Evolutionary conservation across 2,113 vertebrate species (phyloP).

Genomic region (Carassius auratus): DNA sequence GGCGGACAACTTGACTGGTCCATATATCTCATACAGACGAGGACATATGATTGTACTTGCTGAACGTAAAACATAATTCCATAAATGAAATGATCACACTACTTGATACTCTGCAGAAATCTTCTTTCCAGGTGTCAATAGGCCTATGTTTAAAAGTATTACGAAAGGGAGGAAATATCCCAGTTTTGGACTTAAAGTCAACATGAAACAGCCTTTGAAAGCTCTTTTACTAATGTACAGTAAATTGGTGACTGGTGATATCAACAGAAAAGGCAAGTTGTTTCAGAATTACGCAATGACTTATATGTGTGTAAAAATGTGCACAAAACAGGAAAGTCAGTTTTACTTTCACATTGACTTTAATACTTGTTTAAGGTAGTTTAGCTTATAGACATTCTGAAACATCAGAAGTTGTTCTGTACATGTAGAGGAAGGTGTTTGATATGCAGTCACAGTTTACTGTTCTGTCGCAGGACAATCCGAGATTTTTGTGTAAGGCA

Average conservation of each 20-base stretch:
- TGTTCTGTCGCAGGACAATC: constrained; percentile 10
- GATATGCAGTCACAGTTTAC: constrained; percentile 42
- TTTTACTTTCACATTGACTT: not conserved
- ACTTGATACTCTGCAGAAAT: not conserved
- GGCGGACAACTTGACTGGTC: constrained; percentile 89
- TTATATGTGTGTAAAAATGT: not conserved
- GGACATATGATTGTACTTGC: constrained; percentile 74
- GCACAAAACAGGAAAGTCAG: not conserved
- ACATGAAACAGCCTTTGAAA: not conserved
- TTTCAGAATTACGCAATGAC: not conserved
- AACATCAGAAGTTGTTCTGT: constrained; percentile 9
- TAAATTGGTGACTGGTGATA: not conserved
- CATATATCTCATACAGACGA: constrained; percentile 83
- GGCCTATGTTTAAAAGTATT: not conserved
- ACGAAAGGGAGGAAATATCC: not conserved
- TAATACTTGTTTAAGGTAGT: not conserved
- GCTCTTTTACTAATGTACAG: not conserved
- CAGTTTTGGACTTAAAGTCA: not conserved
- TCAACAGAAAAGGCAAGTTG: not conserved
- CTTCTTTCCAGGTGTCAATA: not conserved
- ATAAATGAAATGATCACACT: constrained; percentile 6
- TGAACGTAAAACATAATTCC: constrained; percentile 17
- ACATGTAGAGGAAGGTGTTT: constrained; percentile 11
- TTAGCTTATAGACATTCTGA: constrained; percentile 44
- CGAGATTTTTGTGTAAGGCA: constrained; percentile 31